These are phyloP conservation scores for Lacerta agilis DNA, from an alignment of 2,797 vertebrate genomes.

Conservation along the genomic window DNA sequence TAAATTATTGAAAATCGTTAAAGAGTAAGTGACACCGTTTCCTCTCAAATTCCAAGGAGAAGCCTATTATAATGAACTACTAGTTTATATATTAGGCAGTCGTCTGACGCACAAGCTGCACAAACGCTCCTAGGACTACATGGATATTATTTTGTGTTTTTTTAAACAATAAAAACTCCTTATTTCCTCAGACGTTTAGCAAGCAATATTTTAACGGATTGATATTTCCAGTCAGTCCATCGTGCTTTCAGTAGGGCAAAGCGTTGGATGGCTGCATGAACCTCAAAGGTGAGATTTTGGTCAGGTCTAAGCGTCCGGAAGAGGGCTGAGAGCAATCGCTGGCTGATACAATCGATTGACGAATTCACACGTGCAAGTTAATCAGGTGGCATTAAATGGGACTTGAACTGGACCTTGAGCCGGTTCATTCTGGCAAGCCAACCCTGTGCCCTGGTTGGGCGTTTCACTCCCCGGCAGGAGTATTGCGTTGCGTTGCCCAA, in stretches of 20 bases:
- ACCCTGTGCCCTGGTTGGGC: not conserved
- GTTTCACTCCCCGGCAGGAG: not conserved
- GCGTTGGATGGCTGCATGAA: not conserved
- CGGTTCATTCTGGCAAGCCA: not conserved
- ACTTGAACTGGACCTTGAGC: not conserved
- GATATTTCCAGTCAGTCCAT: not conserved
- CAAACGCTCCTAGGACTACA: too few relatives aligned
- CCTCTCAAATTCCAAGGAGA: constrained; percentile 6
- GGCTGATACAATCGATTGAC: not conserved
- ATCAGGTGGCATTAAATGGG: not conserved
- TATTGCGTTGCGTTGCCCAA: not conserved
- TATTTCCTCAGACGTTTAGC: not conserved
- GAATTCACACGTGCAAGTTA: not conserved
- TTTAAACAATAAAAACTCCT: not conserved
- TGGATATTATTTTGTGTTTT: not conserved
- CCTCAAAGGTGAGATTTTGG: too few relatives aligned
- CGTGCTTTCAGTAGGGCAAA: not conserved
- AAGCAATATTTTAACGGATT: not conserved
- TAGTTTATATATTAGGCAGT: not conserved
- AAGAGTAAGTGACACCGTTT: constrained; percentile 48
- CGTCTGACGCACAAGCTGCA: not conserved
- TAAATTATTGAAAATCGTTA: constrained; percentile 63
- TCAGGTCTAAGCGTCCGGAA: not conserved
- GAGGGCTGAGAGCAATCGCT: not conserved
- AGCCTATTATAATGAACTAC: not conserved